Conservation (phyloP, 2,888 invertebrate genomes). For the Acleris laterana region DNA sequence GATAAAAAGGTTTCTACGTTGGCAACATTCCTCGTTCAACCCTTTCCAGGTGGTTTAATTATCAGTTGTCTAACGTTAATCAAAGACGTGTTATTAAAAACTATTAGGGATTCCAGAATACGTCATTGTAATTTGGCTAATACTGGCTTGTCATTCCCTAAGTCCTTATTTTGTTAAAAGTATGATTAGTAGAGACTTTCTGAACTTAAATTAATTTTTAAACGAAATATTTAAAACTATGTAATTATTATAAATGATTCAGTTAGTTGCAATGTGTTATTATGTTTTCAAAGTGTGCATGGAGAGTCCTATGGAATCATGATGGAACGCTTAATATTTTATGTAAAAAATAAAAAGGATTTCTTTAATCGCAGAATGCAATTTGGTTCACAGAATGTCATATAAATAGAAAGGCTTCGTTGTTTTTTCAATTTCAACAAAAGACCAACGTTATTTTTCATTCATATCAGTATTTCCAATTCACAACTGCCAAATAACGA, state of each 20-base stretch:
- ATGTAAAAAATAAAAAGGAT: no score
- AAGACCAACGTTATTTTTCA: slow-evolving; percentile 50
- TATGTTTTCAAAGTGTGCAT: background rate
- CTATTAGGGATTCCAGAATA: slow-evolving; percentile 72
- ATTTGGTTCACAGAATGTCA: background rate
- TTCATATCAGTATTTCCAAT: slow-evolving; percentile 65
- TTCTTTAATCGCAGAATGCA: no score
- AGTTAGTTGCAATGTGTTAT: background rate
- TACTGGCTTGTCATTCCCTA: slow-evolving; percentile 58
- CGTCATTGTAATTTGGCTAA: slow-evolving; percentile 54
- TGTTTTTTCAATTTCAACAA: slow-evolving; percentile 32
- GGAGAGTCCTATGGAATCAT: no score
- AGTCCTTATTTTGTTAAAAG: slow-evolving; percentile 75
- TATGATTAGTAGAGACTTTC: slow-evolving; percentile 57
- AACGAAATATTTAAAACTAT: slow-evolving; percentile 21
- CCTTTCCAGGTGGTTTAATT: slow-evolving; percentile 70
- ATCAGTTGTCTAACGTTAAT: slow-evolving; percentile 72
- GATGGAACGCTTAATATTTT: no score
- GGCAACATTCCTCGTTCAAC: slow-evolving; percentile 45
- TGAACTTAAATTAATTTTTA: slow-evolving; percentile 54
- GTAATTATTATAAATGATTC: slow-evolving; percentile 10
- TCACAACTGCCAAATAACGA: slow-evolving; percentile 75
- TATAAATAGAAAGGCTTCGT: background rate
- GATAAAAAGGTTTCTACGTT: slow-evolving; percentile 44
- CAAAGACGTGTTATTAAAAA: slow-evolving; percentile 77